Evolutionary conservation across 2,888 invertebrate genomes (phyloP).

Genomic region (Drosophila barbarae): DNA sequence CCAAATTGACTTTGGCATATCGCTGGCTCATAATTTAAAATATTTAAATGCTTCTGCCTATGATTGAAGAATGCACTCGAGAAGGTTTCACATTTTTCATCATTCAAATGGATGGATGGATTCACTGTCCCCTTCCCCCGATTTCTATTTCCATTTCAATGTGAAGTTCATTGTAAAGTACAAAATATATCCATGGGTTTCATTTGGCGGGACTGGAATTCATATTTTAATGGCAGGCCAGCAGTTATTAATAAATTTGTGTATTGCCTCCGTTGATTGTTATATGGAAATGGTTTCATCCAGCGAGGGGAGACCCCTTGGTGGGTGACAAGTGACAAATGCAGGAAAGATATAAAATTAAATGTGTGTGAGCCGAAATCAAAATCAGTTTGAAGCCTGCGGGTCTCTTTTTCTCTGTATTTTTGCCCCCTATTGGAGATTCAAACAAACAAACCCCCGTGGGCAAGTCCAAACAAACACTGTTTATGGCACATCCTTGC

Average conservation of each 20-base stretch:
- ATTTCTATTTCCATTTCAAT: conserved; percentile 30
- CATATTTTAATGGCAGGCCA: conserved; percentile 53
- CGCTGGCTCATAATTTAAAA: conserved; percentile 57
- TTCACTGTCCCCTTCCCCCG: conserved; percentile 8
- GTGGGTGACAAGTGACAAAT: conserved; percentile 55
- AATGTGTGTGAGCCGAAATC: conserved; percentile 41
- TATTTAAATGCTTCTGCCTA: conserved; percentile 55
- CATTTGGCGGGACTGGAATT: conserved; percentile 11
- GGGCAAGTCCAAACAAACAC: conserved; percentile 48
- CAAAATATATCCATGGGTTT: conserved; percentile 25
- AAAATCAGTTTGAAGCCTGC: conserved; percentile 43
- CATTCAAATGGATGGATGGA: conserved; percentile 50
- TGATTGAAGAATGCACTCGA: conserved; percentile 62
- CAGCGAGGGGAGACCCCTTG: conserved; percentile 17
- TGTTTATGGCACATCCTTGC: conserved; percentile 44
- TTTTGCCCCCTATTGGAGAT: conserved; percentile 27
- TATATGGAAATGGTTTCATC: conserved; percentile 47
- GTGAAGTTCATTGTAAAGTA: conserved; percentile 36
- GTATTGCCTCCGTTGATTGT: conserved; percentile 60
- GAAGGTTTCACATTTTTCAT: conserved; percentile 56
- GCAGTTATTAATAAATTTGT: conserved; percentile 60
- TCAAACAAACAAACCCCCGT: conserved; percentile 48
- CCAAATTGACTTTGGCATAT: conserved; percentile 62
- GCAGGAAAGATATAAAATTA: conserved; percentile 43
- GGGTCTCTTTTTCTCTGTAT: conserved; percentile 4